Conservation (phyloP, 2,888 invertebrate genomes). For the Argyresthia albistria region DNA sequence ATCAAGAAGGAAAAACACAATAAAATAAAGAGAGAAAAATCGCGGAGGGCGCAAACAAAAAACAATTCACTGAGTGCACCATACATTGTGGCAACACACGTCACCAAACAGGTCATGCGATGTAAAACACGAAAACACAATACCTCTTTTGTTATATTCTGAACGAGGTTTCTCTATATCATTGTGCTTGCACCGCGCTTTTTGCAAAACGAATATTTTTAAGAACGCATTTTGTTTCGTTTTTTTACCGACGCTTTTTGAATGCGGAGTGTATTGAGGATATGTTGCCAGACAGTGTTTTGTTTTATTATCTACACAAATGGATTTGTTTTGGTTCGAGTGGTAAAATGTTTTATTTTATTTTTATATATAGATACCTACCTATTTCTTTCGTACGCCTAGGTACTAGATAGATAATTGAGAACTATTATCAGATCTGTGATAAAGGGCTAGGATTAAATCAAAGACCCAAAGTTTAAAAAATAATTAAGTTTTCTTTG, state of each 20-base stretch:
- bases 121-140: constrained; percentile 8
- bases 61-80: constrained; percentile 65
- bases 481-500: too few relatives aligned
- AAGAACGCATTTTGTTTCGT: constrained; percentile 53
- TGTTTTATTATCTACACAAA: constrained; percentile 12
- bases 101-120: constrained; percentile 35
- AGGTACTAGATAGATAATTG: too few relatives aligned
- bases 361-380: not conserved
- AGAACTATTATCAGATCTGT: too few relatives aligned
- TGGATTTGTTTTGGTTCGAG: not conserved
- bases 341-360: not conserved
- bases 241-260: constrained; percentile 31
- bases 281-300: constrained; percentile 47
- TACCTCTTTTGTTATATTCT: constrained; percentile 51
- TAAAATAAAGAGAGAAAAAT: constrained; percentile 28
- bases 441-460: too few relatives aligned
- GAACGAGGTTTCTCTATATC: constrained; percentile 55
- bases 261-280: constrained; percentile 47
- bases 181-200: constrained; percentile 28
- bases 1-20: constrained; percentile 11
- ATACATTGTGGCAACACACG: constrained; percentile 42
- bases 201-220: constrained; percentile 56
- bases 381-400: too few relatives aligned
- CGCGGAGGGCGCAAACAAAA: constrained; percentile 37
- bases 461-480: too few relatives aligned